Percentiles rank a stretch among this genome's conserved stretches.
Conservation (phyloP, 2,888 invertebrate species). For the Alloplasta piceator region DNA sequence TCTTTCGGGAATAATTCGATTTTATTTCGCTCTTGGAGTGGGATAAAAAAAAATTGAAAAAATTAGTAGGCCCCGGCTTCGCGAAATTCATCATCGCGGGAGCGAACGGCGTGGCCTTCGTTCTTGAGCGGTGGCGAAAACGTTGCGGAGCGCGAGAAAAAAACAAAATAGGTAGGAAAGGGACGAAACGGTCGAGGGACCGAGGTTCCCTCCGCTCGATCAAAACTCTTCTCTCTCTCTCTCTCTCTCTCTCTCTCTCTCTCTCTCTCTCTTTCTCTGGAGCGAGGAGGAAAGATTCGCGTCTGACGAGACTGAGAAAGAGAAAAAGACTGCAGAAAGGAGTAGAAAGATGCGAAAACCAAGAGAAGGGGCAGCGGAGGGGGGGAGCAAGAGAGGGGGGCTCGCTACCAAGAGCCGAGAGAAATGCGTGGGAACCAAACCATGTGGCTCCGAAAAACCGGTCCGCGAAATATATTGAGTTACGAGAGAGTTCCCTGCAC, state of each 20-base stretch:
- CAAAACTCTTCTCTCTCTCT: neutral
- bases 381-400: slow-evolving; percentile 19
- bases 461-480: slow-evolving; percentile 78
- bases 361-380: slow-evolving; percentile 11
- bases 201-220: slow-evolving; percentile 39
- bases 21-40: neutral
- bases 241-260: slow-evolving; percentile 35
- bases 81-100: slow-evolving; percentile 70
- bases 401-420: slow-evolving; percentile 54
- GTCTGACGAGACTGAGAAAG: slow-evolving; percentile 26
- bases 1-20: slow-evolving; percentile 17
- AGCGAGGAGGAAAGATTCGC: slow-evolving; percentile 46
- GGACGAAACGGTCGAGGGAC: slow-evolving; percentile 56
- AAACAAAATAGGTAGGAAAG: slow-evolving; percentile 20
- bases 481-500: slow-evolving; percentile 64
- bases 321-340: slow-evolving; percentile 50
- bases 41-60: neutral
- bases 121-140: slow-evolving; percentile 24
- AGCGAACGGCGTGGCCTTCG: slow-evolving; percentile 70
- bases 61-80: slow-evolving; percentile 76
- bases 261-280: slow-evolving; percentile 43
- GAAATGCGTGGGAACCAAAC: slow-evolving; percentile 80
- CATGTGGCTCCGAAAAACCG: slow-evolving; percentile 76
- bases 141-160: slow-evolving; percentile 35
- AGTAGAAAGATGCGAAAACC: slow-evolving; percentile 5